Evolutionary conservation across 2,888 invertebrate genomes (phyloP).

Genomic region (Aphidius colemani): DNA sequence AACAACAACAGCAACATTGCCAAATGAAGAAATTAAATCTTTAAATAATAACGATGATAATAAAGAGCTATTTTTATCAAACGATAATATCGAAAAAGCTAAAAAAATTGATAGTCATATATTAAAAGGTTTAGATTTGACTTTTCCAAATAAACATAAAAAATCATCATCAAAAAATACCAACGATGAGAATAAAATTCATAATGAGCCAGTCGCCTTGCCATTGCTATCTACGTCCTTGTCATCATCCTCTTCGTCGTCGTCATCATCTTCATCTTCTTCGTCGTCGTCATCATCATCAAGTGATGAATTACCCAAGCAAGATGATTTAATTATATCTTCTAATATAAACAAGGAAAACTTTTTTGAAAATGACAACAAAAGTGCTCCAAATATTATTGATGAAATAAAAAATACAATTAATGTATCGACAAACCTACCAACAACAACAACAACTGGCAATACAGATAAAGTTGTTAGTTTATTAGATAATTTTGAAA

Average conservation of each 20-base stretch:
- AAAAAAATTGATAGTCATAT: constrained; percentile 14
- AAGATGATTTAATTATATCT: neutral
- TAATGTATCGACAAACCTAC: neutral
- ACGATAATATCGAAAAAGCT: neutral
- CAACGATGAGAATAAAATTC: no score
- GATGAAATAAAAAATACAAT: neutral
- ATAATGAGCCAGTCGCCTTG: no score
- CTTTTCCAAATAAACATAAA: constrained; percentile 16
- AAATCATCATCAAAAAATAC: neutral
- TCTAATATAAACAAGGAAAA: neutral
- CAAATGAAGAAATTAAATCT: neutral
- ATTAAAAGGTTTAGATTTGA: constrained; percentile 25
- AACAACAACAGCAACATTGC: neutral
- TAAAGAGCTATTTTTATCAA: constrained; percentile 17
- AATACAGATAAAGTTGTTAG: neutral
- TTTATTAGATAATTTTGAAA: constrained; percentile 20
- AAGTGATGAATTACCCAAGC: no score
- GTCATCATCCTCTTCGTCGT: no score
- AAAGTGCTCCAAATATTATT: no score
- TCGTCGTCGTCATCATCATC: no score
- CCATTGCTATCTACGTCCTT: no score
- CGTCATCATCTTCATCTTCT: no score
- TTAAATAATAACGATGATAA: no score
- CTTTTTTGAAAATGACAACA: neutral
- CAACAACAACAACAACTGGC: neutral